Percentiles rank a stretch among this genome's conserved stretches.
These are phyloP conservation scores for Vesta saturnalis DNA, from an alignment of 2,888 invertebrate species.

Conservation along the genomic window DNA sequence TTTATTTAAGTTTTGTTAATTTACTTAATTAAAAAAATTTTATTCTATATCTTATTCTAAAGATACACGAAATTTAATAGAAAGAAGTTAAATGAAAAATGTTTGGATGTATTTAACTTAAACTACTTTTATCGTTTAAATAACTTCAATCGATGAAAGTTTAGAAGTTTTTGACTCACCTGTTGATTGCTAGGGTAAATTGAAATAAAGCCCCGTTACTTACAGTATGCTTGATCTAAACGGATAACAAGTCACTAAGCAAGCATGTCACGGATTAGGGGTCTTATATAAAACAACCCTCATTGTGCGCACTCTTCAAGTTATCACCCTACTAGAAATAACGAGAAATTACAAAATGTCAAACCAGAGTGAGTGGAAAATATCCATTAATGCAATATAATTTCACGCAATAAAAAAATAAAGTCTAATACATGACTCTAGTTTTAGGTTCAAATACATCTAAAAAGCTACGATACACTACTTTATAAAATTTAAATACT, in stretches of 20 bases:
- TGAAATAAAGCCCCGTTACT: background rate
- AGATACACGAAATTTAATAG: background rate
- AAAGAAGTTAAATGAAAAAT: conserved; percentile 1
- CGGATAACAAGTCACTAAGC: conserved; percentile 40
- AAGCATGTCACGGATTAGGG: conserved; percentile 40
- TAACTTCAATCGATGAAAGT: background rate
- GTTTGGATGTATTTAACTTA: too few species aligned
- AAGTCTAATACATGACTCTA: too few species aligned
- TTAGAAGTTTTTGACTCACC: conserved; percentile 16
- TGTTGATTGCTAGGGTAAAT: conserved; percentile 19
- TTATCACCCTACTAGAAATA: conserved; percentile 22
- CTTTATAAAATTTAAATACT: too few species aligned
- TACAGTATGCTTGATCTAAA: conserved; percentile 26
- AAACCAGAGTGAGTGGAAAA: conserved; percentile 34
- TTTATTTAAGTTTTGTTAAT: background rate
- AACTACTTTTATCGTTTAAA: background rate
- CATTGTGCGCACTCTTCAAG: conserved; percentile 35
- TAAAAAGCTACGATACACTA: too few species aligned
- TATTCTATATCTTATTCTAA: too few species aligned
- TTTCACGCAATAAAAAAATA: too few species aligned
- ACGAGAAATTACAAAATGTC: conserved; percentile 41
- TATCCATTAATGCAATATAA: conserved; percentile 7
- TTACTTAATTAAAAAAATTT: background rate
- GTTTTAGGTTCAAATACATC: too few species aligned
- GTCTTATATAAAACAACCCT: conserved; percentile 40